Percentiles rank a stretch among this genome's conserved stretches.
Evolutionary conservation across 2,797 vertebrate species (phyloP).

Genomic region (Sphaeramia orbicularis): DNA sequence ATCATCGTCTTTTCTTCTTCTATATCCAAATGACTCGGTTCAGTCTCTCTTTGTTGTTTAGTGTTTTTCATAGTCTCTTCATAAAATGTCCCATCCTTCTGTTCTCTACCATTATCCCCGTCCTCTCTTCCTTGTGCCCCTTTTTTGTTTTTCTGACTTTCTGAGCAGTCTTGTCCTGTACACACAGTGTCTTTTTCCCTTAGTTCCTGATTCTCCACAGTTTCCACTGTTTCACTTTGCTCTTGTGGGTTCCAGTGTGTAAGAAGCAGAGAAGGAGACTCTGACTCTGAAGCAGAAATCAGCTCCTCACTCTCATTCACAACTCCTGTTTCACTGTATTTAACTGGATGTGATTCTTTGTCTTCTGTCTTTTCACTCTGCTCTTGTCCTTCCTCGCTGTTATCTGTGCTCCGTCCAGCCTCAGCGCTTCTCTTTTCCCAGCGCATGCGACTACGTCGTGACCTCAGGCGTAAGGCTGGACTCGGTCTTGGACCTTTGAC

Average conservation of each 20-base stretch:
- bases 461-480: conserved; percentile 76
- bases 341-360: neutral
- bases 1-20: conserved; percentile 23
- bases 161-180: too few species aligned
- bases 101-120: neutral
- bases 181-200: neutral
- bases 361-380: neutral
- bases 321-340: neutral
- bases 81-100: neutral
- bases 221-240: conserved; percentile 18
- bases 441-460: conserved; percentile 79
- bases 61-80: conserved; percentile 11
- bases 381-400: conserved; percentile 30
- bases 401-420: conserved; percentile 8
- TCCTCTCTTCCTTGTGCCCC: conserved; percentile 11
- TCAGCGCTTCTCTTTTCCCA: conserved; percentile 59
- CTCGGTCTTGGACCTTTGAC: conserved; percentile 41
- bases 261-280: conserved; percentile 76
- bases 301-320: conserved; percentile 54
- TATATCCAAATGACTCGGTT: neutral
- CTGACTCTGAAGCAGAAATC: conserved; percentile 40
- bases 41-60: conserved; percentile 15
- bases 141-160: neutral
- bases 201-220: conserved; percentile 8
- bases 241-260: conserved; percentile 63